Evolutionary conservation across 2,113 vertebrate genomes (phyloP), one percentile per base, ranked within the genome.

Genomic region (Embiotoca jacksoni): DNA sequence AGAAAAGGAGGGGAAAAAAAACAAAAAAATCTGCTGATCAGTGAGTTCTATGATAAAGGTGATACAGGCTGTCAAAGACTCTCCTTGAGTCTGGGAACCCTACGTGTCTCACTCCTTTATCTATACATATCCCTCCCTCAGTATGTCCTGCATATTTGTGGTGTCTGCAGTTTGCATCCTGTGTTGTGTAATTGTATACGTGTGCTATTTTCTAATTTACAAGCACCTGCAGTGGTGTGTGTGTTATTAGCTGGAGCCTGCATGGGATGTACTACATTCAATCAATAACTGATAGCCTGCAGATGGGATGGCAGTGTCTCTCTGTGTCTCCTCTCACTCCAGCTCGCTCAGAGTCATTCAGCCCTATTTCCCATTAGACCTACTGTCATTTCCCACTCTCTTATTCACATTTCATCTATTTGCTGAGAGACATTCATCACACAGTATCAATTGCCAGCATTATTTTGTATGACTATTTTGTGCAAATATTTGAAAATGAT

Each of bases 251-350:
- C 82, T 72, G 73, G 55, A 83, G 83, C 52, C 83, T 37, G 56
- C 55, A 75, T 71, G 75, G 82, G 46, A 87, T 86, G 61, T 73
- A 91, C 66, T 78, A 82, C 86, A 72, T 86, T 77, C 69, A 91
- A 87, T 92, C 88, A 91, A 88, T 90, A 88, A 64, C 80, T 88
- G 90, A 88, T 90, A 68, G 87, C 70, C 56, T 50, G 73, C 59
- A 78, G 82, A 89, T 76, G 66, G 80, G 64, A 81, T 72, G 82
- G 73, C 58, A 87, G 62, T 53, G 15, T 54, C 14, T 46, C 30
- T 32, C 52, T 44, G 6, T 62, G 68, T 78, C 39, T 37, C 31
- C 41, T 11, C 52, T 61, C 39, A 31, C 62, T 80, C 33, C 30
- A 11, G 75, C 15, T 69, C 56, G 61, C 50, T 71, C 75, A 52